These are phyloP conservation scores for Temnothorax ravouxi DNA, from an alignment of 2,888 invertebrate species.

Conservation along the genomic window DNA sequence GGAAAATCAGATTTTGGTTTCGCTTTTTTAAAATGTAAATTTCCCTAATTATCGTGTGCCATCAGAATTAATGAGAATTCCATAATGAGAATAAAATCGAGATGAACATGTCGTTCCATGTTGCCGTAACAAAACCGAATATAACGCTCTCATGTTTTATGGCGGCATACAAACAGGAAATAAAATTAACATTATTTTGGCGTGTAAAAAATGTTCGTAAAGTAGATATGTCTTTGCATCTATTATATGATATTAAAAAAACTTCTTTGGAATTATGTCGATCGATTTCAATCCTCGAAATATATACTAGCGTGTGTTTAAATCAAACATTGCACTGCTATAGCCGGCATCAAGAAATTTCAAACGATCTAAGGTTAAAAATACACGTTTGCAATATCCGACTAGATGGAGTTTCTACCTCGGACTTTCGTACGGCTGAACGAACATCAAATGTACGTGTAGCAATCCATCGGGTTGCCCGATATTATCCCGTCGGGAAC, in stretches of 20 bases:
- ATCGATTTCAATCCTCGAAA: neutral
- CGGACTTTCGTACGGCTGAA: neutral
- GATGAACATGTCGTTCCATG: neutral
- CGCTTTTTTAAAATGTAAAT: neutral
- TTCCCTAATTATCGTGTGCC: neutral
- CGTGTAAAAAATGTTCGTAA: neutral
- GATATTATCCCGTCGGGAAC: constrained; percentile 42
- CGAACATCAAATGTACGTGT: constrained; percentile 21
- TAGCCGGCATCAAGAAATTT: constrained; percentile 2
- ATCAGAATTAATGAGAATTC: neutral
- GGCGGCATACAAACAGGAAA: neutral
- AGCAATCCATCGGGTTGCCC: constrained; percentile 10
- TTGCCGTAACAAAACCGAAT: neutral
- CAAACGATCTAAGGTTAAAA: constrained; percentile 32
- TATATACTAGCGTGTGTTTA: constrained; percentile 1
- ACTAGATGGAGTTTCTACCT: constrained; percentile 11
- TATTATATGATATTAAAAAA: neutral
- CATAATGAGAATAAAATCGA: neutral
- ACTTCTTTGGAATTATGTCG: neutral
- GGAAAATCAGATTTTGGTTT: neutral
- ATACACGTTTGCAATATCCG: constrained; percentile 25
- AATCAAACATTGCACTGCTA: constrained; percentile 6
- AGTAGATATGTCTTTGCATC: neutral
- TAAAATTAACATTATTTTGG: neutral
- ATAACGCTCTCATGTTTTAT: neutral